phyloP scores from a whole-genome alignment of 1,140 invertebrate species.

The Brachionus rubens region DNA sequence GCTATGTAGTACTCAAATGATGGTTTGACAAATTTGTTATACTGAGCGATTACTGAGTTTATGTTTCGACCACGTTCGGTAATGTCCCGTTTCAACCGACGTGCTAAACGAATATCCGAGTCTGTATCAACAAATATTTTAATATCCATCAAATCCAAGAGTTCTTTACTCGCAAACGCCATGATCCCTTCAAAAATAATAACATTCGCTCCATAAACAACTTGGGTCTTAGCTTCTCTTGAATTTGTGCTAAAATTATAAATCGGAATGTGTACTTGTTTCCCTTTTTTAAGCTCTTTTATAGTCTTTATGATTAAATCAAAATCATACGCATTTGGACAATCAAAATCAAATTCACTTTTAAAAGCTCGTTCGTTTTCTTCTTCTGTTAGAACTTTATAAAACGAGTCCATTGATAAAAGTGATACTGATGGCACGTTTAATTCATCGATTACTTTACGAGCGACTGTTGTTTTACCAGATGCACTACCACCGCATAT shows the following conservation, averaged over 20 bases:
- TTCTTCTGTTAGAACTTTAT: constrained; percentile 87
- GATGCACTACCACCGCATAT: constrained; percentile 95
- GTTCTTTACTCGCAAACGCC: constrained; percentile 82
- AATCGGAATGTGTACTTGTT: constrained; percentile 70
- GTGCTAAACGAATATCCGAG: constrained; percentile 86
- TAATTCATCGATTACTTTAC: constrained; percentile 91
- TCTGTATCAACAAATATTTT: constrained; percentile 90
- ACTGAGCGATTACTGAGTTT: constrained; percentile 93
- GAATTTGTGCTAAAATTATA: constrained; percentile 96
- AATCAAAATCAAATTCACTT: constrained; percentile 98
- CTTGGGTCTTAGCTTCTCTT: constrained; percentile 78
- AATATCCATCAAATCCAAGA: constrained; percentile 66
- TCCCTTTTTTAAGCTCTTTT: constrained; percentile 83
- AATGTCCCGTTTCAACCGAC: constrained; percentile 85
- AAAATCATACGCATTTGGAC: constrained; percentile 98
- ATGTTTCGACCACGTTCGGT: constrained; percentile 85
- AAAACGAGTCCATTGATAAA: constrained; percentile 98
- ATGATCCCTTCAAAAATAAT: constrained; percentile 99
- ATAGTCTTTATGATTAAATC: constrained; percentile 80
- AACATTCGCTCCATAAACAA: constrained; percentile 98
- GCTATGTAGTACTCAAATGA: constrained; percentile 95
- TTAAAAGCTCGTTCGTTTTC: constrained; percentile 78
- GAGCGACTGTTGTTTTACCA: constrained; percentile 95
- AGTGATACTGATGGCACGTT: constrained; percentile 98
- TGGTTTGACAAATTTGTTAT: constrained; percentile 91